Conservation (phyloP, 2,797 vertebrate genomes). For the Chloroceryle amazona region DNA sequence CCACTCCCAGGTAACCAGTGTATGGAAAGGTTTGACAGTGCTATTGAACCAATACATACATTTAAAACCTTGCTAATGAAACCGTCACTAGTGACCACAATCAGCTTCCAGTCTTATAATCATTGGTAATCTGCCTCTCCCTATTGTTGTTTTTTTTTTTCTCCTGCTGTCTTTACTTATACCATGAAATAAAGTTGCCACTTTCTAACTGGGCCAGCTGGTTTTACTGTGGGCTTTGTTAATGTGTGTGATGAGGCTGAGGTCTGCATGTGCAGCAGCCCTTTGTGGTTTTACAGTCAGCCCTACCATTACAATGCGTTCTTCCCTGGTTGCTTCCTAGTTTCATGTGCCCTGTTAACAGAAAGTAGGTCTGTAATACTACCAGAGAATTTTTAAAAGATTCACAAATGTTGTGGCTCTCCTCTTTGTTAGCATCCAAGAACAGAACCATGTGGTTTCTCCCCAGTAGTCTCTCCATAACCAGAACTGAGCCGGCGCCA, state of each 20-base stretch:
- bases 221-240: not conserved
- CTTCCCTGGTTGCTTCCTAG: not conserved
- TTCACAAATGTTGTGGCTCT: not conserved
- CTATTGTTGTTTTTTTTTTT: not conserved
- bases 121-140: not conserved
- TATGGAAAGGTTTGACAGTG: not conserved
- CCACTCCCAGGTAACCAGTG: not conserved
- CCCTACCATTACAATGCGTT: not conserved
- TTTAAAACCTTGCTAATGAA: not conserved
- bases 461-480: not conserved
- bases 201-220: not conserved
- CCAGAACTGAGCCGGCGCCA: not conserved
- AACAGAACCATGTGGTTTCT: not conserved
- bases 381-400: not conserved
- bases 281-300: not conserved
- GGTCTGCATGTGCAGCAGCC: not conserved
- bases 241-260: fast-evolving
- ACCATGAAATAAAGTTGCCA: not conserved
- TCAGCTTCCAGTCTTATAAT: not conserved
- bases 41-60: not conserved
- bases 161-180: not conserved
- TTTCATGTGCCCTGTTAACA: not conserved
- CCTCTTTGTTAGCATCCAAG: not conserved
- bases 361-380: not conserved
- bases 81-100: not conserved